These are phyloP conservation scores for Dasyprocta punctata DNA, from an alignment of 2,113 vertebrate genomes.

Conservation along the genomic window DNA sequence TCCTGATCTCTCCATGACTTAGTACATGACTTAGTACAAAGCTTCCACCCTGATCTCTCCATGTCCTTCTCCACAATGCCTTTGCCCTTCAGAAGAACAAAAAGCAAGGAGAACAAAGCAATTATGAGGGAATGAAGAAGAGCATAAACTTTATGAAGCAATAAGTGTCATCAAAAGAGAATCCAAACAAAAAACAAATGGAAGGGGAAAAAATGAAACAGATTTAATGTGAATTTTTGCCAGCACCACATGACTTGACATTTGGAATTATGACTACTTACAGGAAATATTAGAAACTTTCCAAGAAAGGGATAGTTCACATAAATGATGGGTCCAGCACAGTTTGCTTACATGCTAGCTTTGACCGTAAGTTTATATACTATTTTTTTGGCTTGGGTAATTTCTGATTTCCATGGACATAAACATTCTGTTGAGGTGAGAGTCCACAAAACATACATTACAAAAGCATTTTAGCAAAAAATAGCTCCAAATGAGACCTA, in stretches of 20 bases:
- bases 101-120: constrained; percentile 69
- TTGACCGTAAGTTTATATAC: neutral
- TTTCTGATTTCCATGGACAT: constrained; percentile 33
- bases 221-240: constrained; percentile 62
- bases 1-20: neutral
- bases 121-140: constrained; percentile 56
- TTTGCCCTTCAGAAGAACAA: constrained; percentile 54
- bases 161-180: constrained; percentile 75
- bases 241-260: constrained; percentile 71
- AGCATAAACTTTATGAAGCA: constrained; percentile 71
- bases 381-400: constrained; percentile 7
- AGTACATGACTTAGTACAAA: too few relatives aligned
- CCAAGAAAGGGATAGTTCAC: constrained; percentile 68
- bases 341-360: constrained; percentile 66
- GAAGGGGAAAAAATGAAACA: constrained; percentile 68
- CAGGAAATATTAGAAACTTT: constrained; percentile 71
- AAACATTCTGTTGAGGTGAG: constrained; percentile 21
- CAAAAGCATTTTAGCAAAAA: neutral
- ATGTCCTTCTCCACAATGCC: constrained; percentile 9
- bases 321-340: constrained; percentile 47
- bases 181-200: constrained; percentile 76
- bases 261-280: constrained; percentile 73
- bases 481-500: neutral
- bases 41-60: neutral
- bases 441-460: neutral